Evolutionary conservation across 2,888 invertebrate genomes (phyloP), one percentile per base, ranked within the genome.

Genomic region (Molanna angustata): DNA sequence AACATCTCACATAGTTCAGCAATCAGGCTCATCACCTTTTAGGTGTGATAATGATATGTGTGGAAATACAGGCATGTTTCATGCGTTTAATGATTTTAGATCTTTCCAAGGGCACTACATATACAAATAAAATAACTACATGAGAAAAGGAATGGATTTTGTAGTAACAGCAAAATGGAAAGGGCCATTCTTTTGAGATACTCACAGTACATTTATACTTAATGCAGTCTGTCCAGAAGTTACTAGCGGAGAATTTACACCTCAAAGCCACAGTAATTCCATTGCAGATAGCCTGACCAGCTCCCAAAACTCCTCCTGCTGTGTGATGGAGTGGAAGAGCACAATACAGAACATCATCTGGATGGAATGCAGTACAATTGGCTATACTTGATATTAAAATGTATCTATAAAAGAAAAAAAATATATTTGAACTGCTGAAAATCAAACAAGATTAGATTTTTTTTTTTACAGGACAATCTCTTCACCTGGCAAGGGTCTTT

Each of bases 311-410:
- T 0, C 95, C 94, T 1, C 95, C 96, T 0, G 94, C 91, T 0
- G 93, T 88, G 66, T 99, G 98, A 65, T 98, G 97, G 1, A 98
- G 78, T 0, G 98, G 98, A 50, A 98, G 76, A 0, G 93, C 85
- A 64, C 90, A 88, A 68, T 98, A 98, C 16, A 95, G 70, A 0
- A 92, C 74, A 66, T 98, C 97, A 37, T 80, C 67, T 0, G n/a
- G n/a, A n/a, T n/a, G n/a, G n/a, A n/a, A n/a, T n/a, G n/a, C n/a
- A n/a, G n/a, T n/a, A n/a, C n/a, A n/a, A n/a, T n/a, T n/a, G 0
- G 85, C 74, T 18, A 84, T 90, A 27, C 80, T 74, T 14, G 83
- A 76, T 61, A 89, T 82, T 58, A 89, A 77, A 39, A 88, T 73
- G 63, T 76, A 88, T 60, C 86, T 86, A 64, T 9, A 20, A 41